Evolutionary conservation across 2,113 vertebrate genomes (phyloP).

Genomic region (Saimiri boliviensis): DNA sequence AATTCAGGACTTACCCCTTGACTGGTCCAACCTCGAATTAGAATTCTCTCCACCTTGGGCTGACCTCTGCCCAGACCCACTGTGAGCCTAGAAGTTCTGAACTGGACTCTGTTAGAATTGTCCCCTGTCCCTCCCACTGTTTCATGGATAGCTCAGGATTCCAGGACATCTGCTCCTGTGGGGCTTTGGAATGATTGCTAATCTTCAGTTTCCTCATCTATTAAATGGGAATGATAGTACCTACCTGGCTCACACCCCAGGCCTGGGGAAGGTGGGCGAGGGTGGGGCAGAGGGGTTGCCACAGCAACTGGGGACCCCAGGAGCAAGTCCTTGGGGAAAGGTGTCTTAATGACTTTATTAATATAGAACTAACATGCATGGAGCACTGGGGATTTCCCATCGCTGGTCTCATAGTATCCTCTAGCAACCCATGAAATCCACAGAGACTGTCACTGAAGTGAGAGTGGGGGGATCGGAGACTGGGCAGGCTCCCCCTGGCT

Average conservation of each 20-base stretch:
- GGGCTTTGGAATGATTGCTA: neutral
- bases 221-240: neutral
- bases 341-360: neutral
- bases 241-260: neutral
- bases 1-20: rapidly evolving
- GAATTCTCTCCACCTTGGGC: neutral
- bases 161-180: neutral
- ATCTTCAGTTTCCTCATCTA: neutral
- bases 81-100: neutral
- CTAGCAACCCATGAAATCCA: neutral
- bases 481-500: neutral
- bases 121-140: rapidly evolving
- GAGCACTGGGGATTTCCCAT: neutral
- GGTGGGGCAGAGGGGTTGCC: neutral
- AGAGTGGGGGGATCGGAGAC: rapidly evolving
- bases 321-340: neutral
- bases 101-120: too few relatives aligned
- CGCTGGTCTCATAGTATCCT: rapidly evolving
- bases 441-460: neutral
- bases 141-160: neutral
- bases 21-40: neutral
- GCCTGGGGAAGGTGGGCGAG: too few relatives aligned
- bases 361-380: neutral
- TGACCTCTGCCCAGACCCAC: neutral
- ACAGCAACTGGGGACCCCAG: neutral